These are phyloP conservation scores for Zelostemma sp. DNA, from an alignment of 1,140 invertebrate species.

Conservation along the genomic window DNA sequence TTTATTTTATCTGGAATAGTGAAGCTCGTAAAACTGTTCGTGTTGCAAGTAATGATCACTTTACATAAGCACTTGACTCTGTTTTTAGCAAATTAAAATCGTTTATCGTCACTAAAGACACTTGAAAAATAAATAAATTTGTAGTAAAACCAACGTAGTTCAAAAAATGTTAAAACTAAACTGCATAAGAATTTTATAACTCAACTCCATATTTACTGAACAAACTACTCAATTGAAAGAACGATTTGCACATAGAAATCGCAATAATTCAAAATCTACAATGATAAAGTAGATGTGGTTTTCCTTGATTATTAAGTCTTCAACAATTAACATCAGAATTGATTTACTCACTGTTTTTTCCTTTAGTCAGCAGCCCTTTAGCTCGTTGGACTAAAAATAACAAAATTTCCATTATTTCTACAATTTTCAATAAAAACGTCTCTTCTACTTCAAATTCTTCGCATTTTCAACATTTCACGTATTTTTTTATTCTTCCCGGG, in stretches of 20 bases:
- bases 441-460: neutral
- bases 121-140: too few species aligned
- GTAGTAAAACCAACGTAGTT: too few species aligned
- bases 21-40: too few species aligned
- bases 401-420: constrained; percentile 25
- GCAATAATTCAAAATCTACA: too few species aligned
- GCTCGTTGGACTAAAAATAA: constrained; percentile 78
- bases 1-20: neutral
- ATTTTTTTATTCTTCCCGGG: neutral
- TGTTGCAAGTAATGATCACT: too few species aligned
- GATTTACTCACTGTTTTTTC: constrained; percentile 80
- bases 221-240: too few species aligned
- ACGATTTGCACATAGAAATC: neutral
- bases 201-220: too few species aligned
- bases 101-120: too few species aligned
- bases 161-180: too few species aligned
- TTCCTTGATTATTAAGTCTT: neutral
- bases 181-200: neutral
- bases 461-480: neutral
- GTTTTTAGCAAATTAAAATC: too few species aligned
- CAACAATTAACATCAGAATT: neutral
- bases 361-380: constrained; percentile 81
- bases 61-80: too few species aligned
- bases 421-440: neutral
- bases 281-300: too few species aligned